A percentile compares a stretch with the other conserved stretches of the same genome.
These are phyloP conservation scores for Hyla sarda DNA, from an alignment of 2,113 vertebrate genomes.

Conservation along the genomic window DNA sequence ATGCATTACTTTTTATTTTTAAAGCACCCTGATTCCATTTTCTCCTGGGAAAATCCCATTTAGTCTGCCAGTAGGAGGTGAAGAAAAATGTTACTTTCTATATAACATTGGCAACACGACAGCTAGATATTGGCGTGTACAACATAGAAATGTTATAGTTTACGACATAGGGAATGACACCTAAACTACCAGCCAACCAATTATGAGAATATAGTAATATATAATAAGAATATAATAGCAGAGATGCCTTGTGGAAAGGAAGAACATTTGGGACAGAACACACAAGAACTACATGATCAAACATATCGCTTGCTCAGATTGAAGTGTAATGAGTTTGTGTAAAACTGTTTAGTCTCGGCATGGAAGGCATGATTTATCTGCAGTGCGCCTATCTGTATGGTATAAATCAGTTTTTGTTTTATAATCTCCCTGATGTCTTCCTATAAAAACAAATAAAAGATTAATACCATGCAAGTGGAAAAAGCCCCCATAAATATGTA, in stretches of 20 bases:
- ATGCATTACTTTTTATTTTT: too few relatives aligned
- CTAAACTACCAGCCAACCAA: background rate
- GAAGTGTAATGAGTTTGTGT: slow-evolving; percentile 4
- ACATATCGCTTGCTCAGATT: background rate
- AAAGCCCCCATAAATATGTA: background rate
- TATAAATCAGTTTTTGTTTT: slow-evolving; percentile 3
- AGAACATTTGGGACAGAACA: background rate
- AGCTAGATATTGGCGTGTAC: background rate
- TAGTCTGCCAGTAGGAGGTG: background rate
- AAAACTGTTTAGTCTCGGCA: background rate
- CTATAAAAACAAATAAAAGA: slow-evolving; percentile 32
- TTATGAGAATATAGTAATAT: background rate
- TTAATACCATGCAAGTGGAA: slow-evolving; percentile 9
- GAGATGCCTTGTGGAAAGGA: background rate
- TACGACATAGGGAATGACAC: background rate
- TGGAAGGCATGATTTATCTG: background rate
- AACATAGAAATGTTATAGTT: background rate
- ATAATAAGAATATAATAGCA: background rate
- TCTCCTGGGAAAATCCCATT: too few relatives aligned
- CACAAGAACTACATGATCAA: background rate
- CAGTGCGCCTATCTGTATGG: background rate
- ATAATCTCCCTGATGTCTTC: slow-evolving; percentile 22
- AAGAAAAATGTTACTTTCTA: background rate
- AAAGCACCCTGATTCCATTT: too few relatives aligned
- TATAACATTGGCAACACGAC: background rate